A percentile compares a stretch with the other conserved stretches of the same genome.
Evolutionary conservation across 2,797 vertebrate genomes (phyloP).

Genomic region (Coendou prehensilis): DNA sequence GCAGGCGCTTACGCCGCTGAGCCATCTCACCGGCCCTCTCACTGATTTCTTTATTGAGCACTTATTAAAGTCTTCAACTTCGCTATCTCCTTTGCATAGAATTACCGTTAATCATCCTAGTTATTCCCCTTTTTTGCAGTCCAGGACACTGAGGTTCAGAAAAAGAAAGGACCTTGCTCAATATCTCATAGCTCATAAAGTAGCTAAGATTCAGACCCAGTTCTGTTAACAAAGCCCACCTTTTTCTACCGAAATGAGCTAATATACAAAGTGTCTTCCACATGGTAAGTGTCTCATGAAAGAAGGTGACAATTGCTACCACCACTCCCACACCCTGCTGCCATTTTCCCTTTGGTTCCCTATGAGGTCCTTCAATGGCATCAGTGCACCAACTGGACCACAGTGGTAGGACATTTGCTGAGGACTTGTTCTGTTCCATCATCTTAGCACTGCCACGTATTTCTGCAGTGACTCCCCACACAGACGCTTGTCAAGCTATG

Average conservation of each 20-base stretch:
- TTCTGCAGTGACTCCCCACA: constrained; percentile 5
- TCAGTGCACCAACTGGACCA: neutral
- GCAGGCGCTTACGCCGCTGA: no score
- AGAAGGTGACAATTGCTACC: neutral
- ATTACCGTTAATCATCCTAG: neutral
- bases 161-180: neutral
- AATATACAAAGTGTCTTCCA: neutral
- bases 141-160: neutral
- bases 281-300: neutral
- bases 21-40: neutral
- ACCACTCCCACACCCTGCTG: no score
- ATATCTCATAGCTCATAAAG: neutral
- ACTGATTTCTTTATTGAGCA: neutral
- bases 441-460: neutral
- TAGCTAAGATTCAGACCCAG: constrained; percentile 15
- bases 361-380: neutral
- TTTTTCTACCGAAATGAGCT: constrained; percentile 9
- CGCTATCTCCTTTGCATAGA: neutral
- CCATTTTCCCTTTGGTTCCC: neutral
- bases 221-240: neutral
- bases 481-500: constrained; percentile 49
- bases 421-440: neutral
- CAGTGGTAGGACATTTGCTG: neutral
- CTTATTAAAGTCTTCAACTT: neutral
- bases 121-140: neutral